A percentile compares a stretch with the other conserved stretches of the same genome.
Evolutionary conservation across 2,797 vertebrate genomes (phyloP).

Genomic region (Sternarchorhynchus goeldii): DNA sequence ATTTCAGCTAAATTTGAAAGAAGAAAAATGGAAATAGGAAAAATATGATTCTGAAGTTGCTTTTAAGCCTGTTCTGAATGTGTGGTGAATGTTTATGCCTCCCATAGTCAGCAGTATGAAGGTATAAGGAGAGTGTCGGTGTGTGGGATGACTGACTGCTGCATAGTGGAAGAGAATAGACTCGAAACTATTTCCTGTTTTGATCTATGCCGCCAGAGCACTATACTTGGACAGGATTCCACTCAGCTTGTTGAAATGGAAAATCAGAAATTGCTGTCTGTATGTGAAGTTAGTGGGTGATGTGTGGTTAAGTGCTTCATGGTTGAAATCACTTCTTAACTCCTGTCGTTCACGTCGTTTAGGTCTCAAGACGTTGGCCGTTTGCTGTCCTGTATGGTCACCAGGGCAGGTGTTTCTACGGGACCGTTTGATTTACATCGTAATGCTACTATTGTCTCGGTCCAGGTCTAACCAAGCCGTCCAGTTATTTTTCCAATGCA

Average conservation of each 20-base stretch:
- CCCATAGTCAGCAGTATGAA: too few relatives aligned
- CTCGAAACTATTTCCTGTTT: conserved; percentile 47
- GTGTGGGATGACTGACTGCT: too few relatives aligned
- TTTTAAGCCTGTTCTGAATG: too few relatives aligned
- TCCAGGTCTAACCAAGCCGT: background rate
- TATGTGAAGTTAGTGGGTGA: background rate
- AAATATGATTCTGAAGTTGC: too few relatives aligned
- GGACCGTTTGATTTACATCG: background rate
- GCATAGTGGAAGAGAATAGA: conserved; percentile 37
- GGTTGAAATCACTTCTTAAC: background rate
- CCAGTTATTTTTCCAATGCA: conserved; percentile 23
- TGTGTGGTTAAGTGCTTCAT: background rate
- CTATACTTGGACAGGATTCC: background rate
- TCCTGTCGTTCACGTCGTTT: background rate
- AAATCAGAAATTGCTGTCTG: background rate
- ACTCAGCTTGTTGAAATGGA: background rate
- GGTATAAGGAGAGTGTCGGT: too few relatives aligned
- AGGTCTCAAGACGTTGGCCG: background rate
- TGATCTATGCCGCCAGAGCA: background rate
- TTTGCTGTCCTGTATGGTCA: too few relatives aligned
- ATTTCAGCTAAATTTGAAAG: too few relatives aligned
- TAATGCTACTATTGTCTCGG: conserved; percentile 39
- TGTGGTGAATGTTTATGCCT: too few relatives aligned
- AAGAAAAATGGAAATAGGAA: too few relatives aligned
- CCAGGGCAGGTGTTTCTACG: background rate